Conservation (phyloP, 2,797 vertebrate species). For the Salmo trutta region DNA sequence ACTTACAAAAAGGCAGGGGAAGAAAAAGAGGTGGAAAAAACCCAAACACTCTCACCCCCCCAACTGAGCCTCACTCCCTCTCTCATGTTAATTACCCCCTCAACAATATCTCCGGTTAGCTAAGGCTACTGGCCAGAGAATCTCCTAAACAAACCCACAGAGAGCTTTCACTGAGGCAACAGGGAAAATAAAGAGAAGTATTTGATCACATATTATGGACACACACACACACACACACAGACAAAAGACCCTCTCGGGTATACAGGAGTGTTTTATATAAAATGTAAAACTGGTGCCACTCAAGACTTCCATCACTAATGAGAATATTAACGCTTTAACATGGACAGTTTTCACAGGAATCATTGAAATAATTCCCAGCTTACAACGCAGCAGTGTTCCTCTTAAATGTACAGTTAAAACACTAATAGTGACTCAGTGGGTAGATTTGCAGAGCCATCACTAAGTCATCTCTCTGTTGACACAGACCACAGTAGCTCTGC, state of each 20-base stretch:
- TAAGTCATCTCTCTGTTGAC: conserved; percentile 26
- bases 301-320: not conserved
- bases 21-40: conserved; percentile 18
- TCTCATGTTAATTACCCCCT: conserved; percentile 8
- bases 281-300: not conserved
- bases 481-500: conserved; percentile 23
- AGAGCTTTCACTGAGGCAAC: not conserved
- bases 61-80: conserved; percentile 17
- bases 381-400: not conserved
- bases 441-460: conserved; percentile 29
- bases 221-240: conserved; percentile 2
- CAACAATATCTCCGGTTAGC: conserved; percentile 6
- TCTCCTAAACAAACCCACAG: not conserved
- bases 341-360: not conserved
- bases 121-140: conserved; percentile 1
- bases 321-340: not conserved
- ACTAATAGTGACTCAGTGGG: not conserved
- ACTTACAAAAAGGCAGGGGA: conserved; percentile 64
- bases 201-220: not conserved
- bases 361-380: not conserved
- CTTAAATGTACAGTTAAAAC: not conserved
- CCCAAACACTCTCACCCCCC: conserved; percentile 1
- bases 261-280: not conserved
- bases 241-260: conserved; percentile 3
- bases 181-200: not conserved